Base-by-base conservation (phyloP, 2,113 vertebrate genomes). In the Neolamprologus kungweensis region DNA sequence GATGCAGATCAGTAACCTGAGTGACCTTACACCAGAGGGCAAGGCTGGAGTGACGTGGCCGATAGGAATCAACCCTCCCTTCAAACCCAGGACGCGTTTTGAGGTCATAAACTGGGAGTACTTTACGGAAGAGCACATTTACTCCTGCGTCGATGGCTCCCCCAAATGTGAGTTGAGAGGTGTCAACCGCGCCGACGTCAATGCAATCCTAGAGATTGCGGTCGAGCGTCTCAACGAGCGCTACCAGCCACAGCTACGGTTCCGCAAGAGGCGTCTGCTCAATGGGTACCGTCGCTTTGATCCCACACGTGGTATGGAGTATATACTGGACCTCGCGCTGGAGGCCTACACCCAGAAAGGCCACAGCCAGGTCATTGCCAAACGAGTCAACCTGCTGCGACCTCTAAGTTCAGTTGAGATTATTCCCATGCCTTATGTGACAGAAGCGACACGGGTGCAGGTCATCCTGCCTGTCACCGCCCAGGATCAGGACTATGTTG, bases 101-200 rank as follows among this genome's bases (percentile, higher is more conserved):
- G 98, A 99, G 94, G 97, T 99, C 2, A 96, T 99, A 85, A 97
- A 97, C 95, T 99, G 98, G 98, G 98, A 99, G 85, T 99, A 99
- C 94, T 99, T 99, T 93, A 99, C 98, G 0, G 98, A 99, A 84
- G 98, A 98, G 93, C 97, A 99, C 35, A 96, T 97, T 19, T 99
- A 98, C 96, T 97, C 98, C 8, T 99, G 98, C 35, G 88, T 95
- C 0, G 97, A 98, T 0, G 97, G 98, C 60, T 95, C 98, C 4
- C 98, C 98, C 3, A 99, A 99, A 94, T 99, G 98, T 7, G 97
- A 98, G 26, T 97, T 99, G 78, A 96, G 95, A 6, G 99, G 98
- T 3, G 97, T 97, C 0, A 97, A 97, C 95, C 96, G 96, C 2
- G 97, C 96, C 0, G 98, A 99, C 0, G 95, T 99, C 1, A 94